phyloP scores from a whole-genome alignment of 1,140 invertebrate genomes.

The Aphelinus atriplicis region DNA sequence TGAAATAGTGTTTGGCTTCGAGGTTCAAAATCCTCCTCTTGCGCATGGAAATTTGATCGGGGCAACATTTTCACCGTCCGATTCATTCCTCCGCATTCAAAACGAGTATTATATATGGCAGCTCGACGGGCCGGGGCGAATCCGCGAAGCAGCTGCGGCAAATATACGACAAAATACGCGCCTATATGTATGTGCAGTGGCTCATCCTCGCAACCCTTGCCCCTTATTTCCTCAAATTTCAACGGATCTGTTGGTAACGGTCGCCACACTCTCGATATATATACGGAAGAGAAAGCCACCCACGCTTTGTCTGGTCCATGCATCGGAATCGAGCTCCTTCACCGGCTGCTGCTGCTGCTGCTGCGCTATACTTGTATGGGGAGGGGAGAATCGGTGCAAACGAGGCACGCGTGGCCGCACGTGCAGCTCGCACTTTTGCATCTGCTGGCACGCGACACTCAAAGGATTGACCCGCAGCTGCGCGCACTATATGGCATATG shows the following conservation, averaged over 20 bases:
- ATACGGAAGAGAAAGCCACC: background rate
- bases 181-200: no score
- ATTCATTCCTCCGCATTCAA: no score
- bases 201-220: slow-evolving; percentile 12
- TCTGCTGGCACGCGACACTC: slow-evolving; percentile 40
- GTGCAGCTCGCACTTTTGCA: slow-evolving; percentile 26
- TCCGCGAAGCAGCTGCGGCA: slow-evolving; percentile 22
- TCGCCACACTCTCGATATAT: no score
- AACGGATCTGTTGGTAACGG: background rate
- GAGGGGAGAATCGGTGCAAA: no score
- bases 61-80: no score
- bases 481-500: background rate
- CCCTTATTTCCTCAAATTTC: slow-evolving; percentile 19
- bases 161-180: slow-evolving; percentile 4
- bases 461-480: slow-evolving; percentile 38
- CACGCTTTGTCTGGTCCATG: background rate
- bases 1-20: no score
- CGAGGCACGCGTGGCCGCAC: no score
- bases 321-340: background rate
- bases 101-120: no score
- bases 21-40: no score
- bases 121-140: background rate
- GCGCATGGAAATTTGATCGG: no score
- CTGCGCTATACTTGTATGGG: background rate
- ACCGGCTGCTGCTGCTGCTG: background rate